Evolutionary conservation across 2,113 vertebrate genomes (phyloP).

Genomic region (Raja brachyura): DNA sequence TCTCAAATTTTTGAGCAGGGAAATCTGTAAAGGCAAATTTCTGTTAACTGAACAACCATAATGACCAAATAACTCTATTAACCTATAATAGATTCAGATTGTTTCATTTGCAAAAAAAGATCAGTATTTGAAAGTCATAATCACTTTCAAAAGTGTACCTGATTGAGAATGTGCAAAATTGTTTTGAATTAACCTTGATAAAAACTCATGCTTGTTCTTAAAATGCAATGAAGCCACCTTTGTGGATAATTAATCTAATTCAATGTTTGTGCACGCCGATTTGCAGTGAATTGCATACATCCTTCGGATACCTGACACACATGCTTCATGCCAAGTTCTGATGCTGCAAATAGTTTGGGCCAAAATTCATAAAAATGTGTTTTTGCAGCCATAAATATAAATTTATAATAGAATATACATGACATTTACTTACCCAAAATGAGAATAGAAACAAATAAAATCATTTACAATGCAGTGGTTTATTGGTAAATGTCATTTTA

Average conservation of each 20-base stretch:
- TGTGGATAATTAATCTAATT: not conserved
- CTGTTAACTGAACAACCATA: too few relatives aligned
- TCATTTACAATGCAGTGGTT: not conserved
- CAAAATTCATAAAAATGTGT: not conserved
- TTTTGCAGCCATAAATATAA: not conserved
- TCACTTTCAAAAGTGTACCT: too few relatives aligned
- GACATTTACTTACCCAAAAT: not conserved
- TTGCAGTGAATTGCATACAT: too few relatives aligned
- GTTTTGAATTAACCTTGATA: not conserved
- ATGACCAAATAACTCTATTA: too few relatives aligned
- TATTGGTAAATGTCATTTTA: not conserved
- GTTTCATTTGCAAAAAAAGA: too few relatives aligned
- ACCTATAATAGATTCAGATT: too few relatives aligned
- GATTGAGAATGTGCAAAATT: not conserved
- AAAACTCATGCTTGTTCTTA: not conserved
- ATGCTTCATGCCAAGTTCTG: not conserved
- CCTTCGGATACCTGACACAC: not conserved
- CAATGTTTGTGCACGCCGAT: not conserved
- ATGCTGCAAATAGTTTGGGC: not conserved
- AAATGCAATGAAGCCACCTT: not conserved
- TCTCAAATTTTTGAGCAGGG: too few relatives aligned
- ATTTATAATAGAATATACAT: constrained; percentile 4
- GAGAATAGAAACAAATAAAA: not conserved
- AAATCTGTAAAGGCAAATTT: too few relatives aligned
- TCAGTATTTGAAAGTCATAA: too few relatives aligned